These are phyloP conservation scores for Erannis defoliaria DNA, from an alignment of 2,888 invertebrate genomes.

Conservation along the genomic window DNA sequence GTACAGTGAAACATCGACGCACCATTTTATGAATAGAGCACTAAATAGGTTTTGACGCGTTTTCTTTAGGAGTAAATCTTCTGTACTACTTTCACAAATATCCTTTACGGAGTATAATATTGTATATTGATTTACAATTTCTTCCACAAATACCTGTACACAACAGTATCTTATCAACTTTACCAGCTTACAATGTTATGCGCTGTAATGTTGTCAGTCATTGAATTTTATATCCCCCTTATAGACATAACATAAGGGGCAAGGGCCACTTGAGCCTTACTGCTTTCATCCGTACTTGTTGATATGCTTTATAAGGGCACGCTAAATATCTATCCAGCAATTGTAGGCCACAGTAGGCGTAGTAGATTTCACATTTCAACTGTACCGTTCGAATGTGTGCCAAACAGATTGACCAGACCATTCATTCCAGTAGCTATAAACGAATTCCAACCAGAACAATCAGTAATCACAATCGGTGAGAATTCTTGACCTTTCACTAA, in stretches of 20 bases:
- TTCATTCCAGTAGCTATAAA: slow-evolving; percentile 37
- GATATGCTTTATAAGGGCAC: slow-evolving; percentile 41
- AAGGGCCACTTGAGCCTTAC: slow-evolving; percentile 41
- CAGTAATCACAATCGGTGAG: slow-evolving; percentile 41
- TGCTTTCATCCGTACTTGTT: slow-evolving; percentile 39
- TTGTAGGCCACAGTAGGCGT: slow-evolving; percentile 42
- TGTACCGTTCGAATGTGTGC: slow-evolving; percentile 32
- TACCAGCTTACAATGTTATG: slow-evolving; percentile 22
- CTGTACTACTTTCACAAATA: too few species aligned
- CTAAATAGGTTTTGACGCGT: too few species aligned
- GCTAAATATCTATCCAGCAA: slow-evolving; percentile 40
- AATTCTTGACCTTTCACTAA: slow-evolving; percentile 52
- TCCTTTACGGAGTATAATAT: too few species aligned
- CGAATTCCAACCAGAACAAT: slow-evolving; percentile 41
- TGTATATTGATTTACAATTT: not conserved
- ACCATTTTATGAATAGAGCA: too few species aligned
- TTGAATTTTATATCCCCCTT: slow-evolving; percentile 42
- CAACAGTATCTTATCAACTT: slow-evolving; percentile 19
- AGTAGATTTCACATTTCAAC: slow-evolving; percentile 34
- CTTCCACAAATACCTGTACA: slow-evolving; percentile 8
- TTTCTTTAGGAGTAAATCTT: too few species aligned
- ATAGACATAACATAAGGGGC: slow-evolving; percentile 43
- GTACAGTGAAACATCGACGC: too few species aligned
- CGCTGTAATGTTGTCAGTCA: slow-evolving; percentile 38
- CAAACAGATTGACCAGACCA: slow-evolving; percentile 25